Evolutionary conservation across 2,797 vertebrate species (phyloP).

Genomic region (Eurystomus glaucurus): DNA sequence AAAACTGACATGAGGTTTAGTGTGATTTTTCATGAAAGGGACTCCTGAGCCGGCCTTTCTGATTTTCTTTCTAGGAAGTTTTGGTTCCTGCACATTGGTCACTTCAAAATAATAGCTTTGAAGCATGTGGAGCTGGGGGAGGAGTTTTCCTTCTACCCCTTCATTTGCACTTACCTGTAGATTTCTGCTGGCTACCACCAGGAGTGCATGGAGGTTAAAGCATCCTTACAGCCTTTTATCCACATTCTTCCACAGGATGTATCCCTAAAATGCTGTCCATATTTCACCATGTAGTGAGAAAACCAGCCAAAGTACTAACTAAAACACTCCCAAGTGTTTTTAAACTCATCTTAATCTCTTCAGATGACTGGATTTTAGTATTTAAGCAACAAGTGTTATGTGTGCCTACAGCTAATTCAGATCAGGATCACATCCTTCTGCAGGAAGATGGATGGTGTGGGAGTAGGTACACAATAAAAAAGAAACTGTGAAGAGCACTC

Average conservation of each 20-base stretch:
- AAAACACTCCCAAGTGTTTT: not conserved
- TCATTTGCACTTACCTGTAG: not conserved
- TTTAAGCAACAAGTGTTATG: not conserved
- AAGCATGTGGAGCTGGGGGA: rapidly evolving
- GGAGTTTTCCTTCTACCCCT: not conserved
- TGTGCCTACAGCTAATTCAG: not conserved
- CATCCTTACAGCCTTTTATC: not conserved
- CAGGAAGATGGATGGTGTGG: not conserved
- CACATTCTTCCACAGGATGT: not conserved
- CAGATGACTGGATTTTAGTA: not conserved
- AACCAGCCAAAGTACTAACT: not conserved
- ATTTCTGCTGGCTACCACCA: not conserved
- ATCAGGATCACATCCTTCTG: not conserved
- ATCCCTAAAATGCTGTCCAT: not conserved
- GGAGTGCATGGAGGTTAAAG: not conserved
- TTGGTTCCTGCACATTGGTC: not conserved
- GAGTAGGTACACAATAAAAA: not conserved
- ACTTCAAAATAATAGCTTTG: not conserved
- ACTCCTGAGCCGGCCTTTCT: not conserved
- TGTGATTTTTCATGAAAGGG: not conserved
- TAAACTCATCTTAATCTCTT: not conserved
- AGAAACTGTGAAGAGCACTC: not conserved
- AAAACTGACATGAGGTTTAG: not conserved
- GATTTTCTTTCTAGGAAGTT: not conserved
- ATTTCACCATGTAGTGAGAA: not conserved